Conservation (phyloP, 2,888 invertebrate species). For the Clanis bilineata region DNA sequence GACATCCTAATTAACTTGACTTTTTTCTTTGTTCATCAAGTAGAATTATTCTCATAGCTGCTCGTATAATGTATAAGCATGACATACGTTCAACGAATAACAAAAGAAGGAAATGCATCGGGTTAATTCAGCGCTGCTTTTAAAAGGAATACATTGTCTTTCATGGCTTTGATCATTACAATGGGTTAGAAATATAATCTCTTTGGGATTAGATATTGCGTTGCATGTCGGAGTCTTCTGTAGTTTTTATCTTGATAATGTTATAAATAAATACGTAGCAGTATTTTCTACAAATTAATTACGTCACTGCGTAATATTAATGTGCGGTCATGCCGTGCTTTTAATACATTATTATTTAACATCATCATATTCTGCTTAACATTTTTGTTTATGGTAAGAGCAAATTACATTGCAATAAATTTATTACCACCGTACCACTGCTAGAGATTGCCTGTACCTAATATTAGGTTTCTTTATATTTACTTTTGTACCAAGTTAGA, state of each 20-base stretch:
- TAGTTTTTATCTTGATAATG: not conserved
- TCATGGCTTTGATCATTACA: not conserved
- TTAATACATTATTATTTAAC: too few species aligned
- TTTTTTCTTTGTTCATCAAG: constrained; percentile 62
- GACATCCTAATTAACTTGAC: constrained; percentile 76
- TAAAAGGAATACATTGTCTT: not conserved
- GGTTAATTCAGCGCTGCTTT: constrained; percentile 2
- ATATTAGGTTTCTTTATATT: too few species aligned
- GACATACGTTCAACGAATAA: constrained; percentile 38
- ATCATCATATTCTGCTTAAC: too few species aligned
- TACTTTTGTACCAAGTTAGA: too few species aligned
- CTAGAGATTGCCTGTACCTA: too few species aligned
- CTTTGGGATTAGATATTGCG: not conserved
- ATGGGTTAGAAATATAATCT: constrained; percentile 7
- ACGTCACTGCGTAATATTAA: too few species aligned
- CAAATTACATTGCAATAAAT: too few species aligned
- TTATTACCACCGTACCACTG: too few species aligned
- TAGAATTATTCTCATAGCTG: constrained; percentile 46
- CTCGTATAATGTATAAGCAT: constrained; percentile 40
- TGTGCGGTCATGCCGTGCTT: too few species aligned
- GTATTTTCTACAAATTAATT: too few species aligned
- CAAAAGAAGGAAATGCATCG: constrained; percentile 30
- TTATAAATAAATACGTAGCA: not conserved
- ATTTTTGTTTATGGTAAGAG: too few species aligned
- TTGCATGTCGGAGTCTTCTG: not conserved